These are phyloP conservation scores for Platypus cylindrus DNA, from an alignment of 2,888 invertebrate species.

Conservation along the genomic window DNA sequence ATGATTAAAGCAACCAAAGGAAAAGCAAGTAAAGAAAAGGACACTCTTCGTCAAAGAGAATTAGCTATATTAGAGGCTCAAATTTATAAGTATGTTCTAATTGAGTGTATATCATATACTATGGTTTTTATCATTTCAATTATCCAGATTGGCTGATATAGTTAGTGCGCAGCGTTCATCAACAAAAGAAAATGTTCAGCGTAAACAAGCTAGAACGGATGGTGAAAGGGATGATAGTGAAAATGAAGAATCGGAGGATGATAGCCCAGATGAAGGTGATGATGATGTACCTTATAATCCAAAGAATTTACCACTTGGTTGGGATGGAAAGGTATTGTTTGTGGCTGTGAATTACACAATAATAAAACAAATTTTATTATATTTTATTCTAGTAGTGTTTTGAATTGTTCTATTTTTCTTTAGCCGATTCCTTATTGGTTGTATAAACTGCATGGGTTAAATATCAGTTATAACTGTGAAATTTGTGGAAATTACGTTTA, in stretches of 20 bases:
- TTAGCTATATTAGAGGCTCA: conserved; percentile 81
- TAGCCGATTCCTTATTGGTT: conserved; percentile 87
- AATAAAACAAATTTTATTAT: no score
- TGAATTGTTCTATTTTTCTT: conserved; percentile 24
- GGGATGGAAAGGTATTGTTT: conserved; percentile 97
- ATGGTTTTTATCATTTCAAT: neutral
- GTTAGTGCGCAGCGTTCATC: conserved; percentile 75
- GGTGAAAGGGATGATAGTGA: conserved; percentile 88
- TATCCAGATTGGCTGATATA: conserved; percentile 59
- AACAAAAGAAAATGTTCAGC: conserved; percentile 95
- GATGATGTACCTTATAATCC: conserved; percentile 98
- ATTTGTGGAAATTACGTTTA: conserved; percentile 99
- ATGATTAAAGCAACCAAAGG: conserved; percentile 83
- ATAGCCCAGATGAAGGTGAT: conserved; percentile 74
- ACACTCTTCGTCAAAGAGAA: conserved; percentile 66
- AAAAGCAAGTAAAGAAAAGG: conserved; percentile 46
- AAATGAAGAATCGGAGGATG: conserved; percentile 70
- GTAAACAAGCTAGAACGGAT: conserved; percentile 92
- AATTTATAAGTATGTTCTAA: conserved; percentile 54
- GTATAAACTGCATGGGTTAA: conserved; percentile 96
- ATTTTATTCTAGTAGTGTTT: no score
- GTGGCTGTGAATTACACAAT: no score
- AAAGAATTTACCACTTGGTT: conserved; percentile 96
- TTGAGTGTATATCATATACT: neutral
- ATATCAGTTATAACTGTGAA: conserved; percentile 97